Conservation (phyloP, 1,140 invertebrate species). For the Eulimnadia texana region DNA sequence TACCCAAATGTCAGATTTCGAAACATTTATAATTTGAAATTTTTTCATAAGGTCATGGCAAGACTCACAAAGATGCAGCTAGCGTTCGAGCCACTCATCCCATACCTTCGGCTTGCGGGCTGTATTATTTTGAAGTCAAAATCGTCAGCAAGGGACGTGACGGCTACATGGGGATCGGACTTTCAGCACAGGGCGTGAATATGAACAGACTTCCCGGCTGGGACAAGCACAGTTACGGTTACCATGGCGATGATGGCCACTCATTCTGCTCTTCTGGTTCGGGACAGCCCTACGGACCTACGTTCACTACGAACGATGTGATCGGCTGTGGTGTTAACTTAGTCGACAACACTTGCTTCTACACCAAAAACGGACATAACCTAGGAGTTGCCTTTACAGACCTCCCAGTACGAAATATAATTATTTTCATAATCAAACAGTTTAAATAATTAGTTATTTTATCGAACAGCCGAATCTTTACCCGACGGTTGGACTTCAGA, state of each 20-base stretch:
- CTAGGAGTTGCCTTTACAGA: constrained; percentile 92
- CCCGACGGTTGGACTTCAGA: constrained; percentile 96
- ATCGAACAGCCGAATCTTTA: constrained; percentile 76
- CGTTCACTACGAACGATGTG: constrained; percentile 93
- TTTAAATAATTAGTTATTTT: constrained; percentile 18
- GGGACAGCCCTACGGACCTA: constrained; percentile 93
- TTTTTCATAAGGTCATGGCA: constrained; percentile 61
- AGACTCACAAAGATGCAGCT: constrained; percentile 93
- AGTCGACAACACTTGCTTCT: constrained; percentile 95
- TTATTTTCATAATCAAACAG: not conserved
- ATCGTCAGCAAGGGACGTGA: constrained; percentile 96
- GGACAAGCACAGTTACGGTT: constrained; percentile 98
- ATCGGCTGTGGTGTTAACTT: constrained; percentile 98
- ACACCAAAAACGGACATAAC: constrained; percentile 97
- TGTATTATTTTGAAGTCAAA: constrained; percentile 99
- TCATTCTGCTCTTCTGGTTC: constrained; percentile 95
- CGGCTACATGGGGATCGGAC: constrained; percentile 97
- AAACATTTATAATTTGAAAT: constrained; percentile 8
- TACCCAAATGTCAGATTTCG: not conserved
- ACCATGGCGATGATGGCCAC: constrained; percentile 98
- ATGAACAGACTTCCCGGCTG: constrained; percentile 91
- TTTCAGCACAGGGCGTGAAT: constrained; percentile 88
- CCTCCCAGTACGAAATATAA: constrained; percentile 58
- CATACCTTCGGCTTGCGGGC: constrained; percentile 91
- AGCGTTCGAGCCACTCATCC: constrained; percentile 90